These are phyloP conservation scores for Peromyscus polionotus DNA, from an alignment of 2,113 vertebrate genomes.

Conservation along the genomic window DNA sequence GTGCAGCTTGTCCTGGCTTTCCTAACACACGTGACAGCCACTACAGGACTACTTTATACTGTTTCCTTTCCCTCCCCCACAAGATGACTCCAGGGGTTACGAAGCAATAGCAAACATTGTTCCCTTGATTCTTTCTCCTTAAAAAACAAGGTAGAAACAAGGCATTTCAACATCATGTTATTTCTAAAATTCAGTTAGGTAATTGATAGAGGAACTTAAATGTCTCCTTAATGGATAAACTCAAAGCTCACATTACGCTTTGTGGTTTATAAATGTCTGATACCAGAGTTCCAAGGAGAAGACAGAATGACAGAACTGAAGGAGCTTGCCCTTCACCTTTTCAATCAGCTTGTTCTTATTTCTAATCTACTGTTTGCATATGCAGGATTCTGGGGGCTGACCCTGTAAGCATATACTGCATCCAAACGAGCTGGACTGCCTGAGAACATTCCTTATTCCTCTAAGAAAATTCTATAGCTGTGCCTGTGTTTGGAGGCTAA, in stretches of 20 bases:
- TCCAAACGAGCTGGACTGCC: not conserved
- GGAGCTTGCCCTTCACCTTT: not conserved
- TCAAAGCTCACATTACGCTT: not conserved
- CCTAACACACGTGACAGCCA: not conserved
- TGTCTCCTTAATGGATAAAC: not conserved
- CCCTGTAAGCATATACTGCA: not conserved
- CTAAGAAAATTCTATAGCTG: not conserved
- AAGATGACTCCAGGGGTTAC: not conserved
- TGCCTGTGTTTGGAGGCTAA: not conserved
- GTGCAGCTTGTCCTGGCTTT: not conserved
- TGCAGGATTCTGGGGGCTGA: not conserved
- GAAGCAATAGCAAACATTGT: not conserved
- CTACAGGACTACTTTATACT: not conserved
- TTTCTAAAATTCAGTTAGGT: not conserved
- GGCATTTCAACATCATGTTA: not conserved
- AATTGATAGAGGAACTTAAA: not conserved
- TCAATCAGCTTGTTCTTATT: not conserved
- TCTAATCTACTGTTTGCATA: not conserved
- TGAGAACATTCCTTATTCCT: not conserved
- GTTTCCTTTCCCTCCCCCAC: not conserved
- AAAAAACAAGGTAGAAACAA: not conserved
- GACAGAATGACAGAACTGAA: not conserved
- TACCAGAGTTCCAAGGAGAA: not conserved
- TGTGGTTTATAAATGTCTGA: not conserved
- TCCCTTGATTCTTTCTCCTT: constrained; percentile 11